Evolutionary conservation across 2,888 invertebrate species (phyloP).

Genomic region (Tholera decimalis): DNA sequence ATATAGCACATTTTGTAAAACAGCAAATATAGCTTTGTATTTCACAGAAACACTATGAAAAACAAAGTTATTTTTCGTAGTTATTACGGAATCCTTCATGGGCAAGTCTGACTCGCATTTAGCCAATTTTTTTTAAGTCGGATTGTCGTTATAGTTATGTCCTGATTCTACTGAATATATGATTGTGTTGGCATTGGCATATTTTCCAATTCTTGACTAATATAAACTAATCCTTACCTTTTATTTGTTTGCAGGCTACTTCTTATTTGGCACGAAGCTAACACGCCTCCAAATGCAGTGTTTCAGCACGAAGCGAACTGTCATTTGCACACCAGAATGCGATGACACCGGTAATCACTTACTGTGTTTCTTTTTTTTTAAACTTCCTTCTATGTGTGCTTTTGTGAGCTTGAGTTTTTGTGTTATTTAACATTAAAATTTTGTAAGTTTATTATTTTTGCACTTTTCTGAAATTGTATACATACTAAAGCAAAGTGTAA

Average conservation of each 20-base stretch:
- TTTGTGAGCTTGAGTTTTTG: neutral
- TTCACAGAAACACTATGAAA: too few species aligned
- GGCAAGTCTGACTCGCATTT: too few species aligned
- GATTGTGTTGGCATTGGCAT: too few species aligned
- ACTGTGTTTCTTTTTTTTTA: neutral
- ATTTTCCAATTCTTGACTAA: neutral
- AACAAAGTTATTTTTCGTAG: too few species aligned
- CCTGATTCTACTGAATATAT: too few species aligned
- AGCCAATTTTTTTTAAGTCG: too few species aligned
- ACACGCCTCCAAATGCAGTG: slow-evolving; percentile 87
- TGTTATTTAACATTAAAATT: neutral
- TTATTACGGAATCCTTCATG: too few species aligned
- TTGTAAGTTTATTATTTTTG: neutral
- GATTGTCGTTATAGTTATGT: neutral
- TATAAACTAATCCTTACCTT: neutral
- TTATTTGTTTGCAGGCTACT: slow-evolving; percentile 79
- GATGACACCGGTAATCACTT: slow-evolving; percentile 84
- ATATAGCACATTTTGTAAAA: too few species aligned
- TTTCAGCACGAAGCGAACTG: slow-evolving; percentile 80
- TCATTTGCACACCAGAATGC: slow-evolving; percentile 88
- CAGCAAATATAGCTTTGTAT: too few species aligned
- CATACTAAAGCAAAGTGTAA: neutral
- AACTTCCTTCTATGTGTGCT: neutral
- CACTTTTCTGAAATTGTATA: slow-evolving; percentile 4
- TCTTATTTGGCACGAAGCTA: slow-evolving; percentile 87